Percentiles rank a stretch among this genome's conserved stretches.
Conservation (phyloP, 2,797 vertebrate species). For the Coregonus sp. region DNA sequence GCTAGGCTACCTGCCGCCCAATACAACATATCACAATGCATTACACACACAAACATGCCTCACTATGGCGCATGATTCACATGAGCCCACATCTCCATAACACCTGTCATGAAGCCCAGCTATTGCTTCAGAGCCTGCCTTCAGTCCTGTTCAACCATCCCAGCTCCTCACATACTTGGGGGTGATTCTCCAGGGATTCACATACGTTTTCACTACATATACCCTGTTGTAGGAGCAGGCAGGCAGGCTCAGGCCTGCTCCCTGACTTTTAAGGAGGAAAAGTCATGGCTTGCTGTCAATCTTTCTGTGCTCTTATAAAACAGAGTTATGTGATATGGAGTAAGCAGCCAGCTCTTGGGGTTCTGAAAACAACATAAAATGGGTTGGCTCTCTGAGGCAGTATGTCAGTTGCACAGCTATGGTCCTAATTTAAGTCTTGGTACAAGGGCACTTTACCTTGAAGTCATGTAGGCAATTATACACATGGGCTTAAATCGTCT, state of each 20-base stretch:
- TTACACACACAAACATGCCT: conserved; percentile 25
- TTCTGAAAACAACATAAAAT: conserved; percentile 23
- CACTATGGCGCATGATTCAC: neutral
- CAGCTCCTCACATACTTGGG: conserved; percentile 24
- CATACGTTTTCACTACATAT: conserved; percentile 19
- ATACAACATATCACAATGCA: conserved; percentile 30
- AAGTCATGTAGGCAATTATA: conserved; percentile 32
- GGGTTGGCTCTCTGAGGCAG: no score
- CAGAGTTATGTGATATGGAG: neutral
- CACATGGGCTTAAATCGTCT: conserved; percentile 40
- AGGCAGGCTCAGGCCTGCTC: conserved; percentile 15
- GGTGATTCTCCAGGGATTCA: conserved; percentile 23
- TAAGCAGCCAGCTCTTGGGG: conserved; percentile 25
- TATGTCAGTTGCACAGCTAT: neutral
- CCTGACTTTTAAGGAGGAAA: conserved; percentile 26
- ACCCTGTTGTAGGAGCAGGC: conserved; percentile 31
- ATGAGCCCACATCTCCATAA: conserved; percentile 24
- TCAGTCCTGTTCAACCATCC: conserved; percentile 1
- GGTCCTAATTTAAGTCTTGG: conserved; percentile 7
- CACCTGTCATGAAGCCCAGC: conserved; percentile 26
- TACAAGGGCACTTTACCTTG: neutral
- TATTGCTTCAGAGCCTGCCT: conserved; percentile 2
- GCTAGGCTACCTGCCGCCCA: no score
- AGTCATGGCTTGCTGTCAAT: conserved; percentile 8
- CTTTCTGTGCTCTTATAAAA: neutral